Evolutionary conservation across 2,797 vertebrate species (phyloP).

Genomic region (Cyprinella venusta): DNA sequence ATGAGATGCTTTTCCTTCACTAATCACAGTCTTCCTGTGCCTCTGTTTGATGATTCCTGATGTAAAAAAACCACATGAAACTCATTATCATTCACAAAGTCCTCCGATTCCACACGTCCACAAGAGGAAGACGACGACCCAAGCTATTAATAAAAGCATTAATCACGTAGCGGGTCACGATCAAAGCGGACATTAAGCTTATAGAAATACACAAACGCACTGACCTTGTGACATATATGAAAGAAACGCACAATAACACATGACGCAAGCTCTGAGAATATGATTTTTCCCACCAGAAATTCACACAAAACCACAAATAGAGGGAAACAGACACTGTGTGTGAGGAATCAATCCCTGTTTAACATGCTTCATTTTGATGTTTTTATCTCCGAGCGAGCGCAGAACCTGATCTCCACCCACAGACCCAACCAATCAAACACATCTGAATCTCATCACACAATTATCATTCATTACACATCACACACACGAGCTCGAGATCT

Average conservation of each 20-base stretch:
- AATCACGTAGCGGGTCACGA: conserved; percentile 4
- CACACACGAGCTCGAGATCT: too few species aligned
- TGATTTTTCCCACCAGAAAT: not conserved
- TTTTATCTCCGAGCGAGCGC: not conserved
- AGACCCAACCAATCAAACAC: conserved; percentile 24
- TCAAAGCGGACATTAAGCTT: not conserved
- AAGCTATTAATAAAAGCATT: conserved; percentile 14
- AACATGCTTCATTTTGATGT: not conserved
- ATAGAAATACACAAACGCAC: not conserved
- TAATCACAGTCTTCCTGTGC: conserved; percentile 35
- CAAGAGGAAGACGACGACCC: not conserved
- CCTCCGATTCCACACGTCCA: not conserved
- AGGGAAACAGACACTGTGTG: conserved; percentile 1
- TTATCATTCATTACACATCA: conserved; percentile 27
- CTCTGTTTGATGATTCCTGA: conserved; percentile 30
- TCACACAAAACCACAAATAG: conserved; percentile 16
- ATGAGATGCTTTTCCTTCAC: conserved; percentile 7
- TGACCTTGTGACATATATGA: not conserved
- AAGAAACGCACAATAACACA: not conserved
- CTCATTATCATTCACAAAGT: conserved; percentile 10
- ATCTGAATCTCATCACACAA: conserved; percentile 32
- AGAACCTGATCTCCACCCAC: conserved; percentile 29
- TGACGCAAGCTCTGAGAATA: not conserved
- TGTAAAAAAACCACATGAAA: conserved; percentile 25
- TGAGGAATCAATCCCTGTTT: not conserved